phyloP scores from a whole-genome alignment of 2,797 vertebrate genomes.

The Myotis pilosus region DNA sequence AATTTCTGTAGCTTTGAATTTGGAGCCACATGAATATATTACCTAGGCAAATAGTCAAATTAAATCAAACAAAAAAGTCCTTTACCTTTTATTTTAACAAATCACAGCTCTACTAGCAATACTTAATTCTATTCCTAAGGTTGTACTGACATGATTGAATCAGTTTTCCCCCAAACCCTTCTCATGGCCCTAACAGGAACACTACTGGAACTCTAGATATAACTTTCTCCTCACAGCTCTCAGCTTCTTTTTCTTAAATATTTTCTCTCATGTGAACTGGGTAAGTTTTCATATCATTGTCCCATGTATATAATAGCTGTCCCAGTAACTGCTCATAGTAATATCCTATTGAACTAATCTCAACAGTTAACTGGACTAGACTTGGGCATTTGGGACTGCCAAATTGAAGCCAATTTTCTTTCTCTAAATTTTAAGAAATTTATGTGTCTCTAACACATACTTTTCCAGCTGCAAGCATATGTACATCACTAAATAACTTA shows the following conservation, averaged over 20 bases:
- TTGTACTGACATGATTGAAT: background rate
- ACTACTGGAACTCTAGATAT: background rate
- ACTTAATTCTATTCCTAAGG: background rate
- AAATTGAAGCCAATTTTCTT: constrained; percentile 30
- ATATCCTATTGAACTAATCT: background rate
- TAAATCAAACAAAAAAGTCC: background rate
- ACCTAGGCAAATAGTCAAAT: background rate
- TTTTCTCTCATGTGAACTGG: background rate
- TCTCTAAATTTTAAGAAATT: constrained; percentile 27
- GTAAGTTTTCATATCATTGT: background rate
- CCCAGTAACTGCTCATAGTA: background rate
- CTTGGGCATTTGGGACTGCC: background rate
- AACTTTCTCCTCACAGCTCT: background rate
- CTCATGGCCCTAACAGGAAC: background rate
- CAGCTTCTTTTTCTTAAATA: background rate
- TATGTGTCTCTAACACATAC: background rate
- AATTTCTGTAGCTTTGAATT: constrained; percentile 13
- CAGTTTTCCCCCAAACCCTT: background rate
- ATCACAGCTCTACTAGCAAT: background rate
- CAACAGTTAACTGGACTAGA: background rate
- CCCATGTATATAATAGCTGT: background rate
- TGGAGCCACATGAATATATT: background rate
- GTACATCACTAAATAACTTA: constrained; percentile 23
- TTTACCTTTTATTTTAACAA: constrained; percentile 33
- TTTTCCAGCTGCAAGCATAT: background rate